A percentile compares a stretch with the other conserved stretches of the same genome.
phyloP scores from a whole-genome alignment of 1,140 invertebrate species.

The Laupala kohalensis region DNA sequence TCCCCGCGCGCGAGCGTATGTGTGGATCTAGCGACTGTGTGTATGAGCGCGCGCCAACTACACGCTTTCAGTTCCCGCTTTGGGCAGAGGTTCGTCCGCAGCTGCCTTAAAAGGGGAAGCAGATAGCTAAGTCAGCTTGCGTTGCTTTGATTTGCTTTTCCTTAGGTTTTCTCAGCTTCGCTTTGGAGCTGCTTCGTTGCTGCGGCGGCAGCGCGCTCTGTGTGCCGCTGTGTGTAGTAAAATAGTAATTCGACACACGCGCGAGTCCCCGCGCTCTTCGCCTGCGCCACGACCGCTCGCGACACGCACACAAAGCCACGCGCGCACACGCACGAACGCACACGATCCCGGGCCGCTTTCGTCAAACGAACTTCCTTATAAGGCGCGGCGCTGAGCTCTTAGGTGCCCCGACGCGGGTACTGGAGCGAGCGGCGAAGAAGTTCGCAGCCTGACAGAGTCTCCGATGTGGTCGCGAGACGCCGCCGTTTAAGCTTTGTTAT shows the following conservation, averaged over 20 bases:
- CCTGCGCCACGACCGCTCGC: too few relatives aligned
- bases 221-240: not conserved
- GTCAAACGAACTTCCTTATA: conserved; percentile 4
- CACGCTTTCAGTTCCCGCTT: conserved; percentile 2
- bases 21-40: not conserved
- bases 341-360: not conserved
- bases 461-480: not conserved
- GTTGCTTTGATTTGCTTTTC: not conserved
- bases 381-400: not conserved
- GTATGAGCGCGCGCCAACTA: not conserved
- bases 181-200: not conserved
- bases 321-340: not conserved
- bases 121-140: not conserved
- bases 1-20: not conserved
- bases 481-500: too few relatives aligned
- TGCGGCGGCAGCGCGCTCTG: too few relatives aligned
- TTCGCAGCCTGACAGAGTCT: not conserved
- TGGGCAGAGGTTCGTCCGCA: not conserved
- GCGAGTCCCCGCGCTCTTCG: not conserved
- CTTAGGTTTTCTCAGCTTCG: not conserved
- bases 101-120: conserved; percentile 10
- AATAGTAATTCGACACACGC: not conserved
- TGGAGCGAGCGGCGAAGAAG: not conserved
- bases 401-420: not conserved
- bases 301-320: not conserved